Percentiles rank a stretch among this genome's conserved stretches.
Evolutionary conservation across 2,888 invertebrate species (phyloP).

Genomic region (Coremacera marginata): DNA sequence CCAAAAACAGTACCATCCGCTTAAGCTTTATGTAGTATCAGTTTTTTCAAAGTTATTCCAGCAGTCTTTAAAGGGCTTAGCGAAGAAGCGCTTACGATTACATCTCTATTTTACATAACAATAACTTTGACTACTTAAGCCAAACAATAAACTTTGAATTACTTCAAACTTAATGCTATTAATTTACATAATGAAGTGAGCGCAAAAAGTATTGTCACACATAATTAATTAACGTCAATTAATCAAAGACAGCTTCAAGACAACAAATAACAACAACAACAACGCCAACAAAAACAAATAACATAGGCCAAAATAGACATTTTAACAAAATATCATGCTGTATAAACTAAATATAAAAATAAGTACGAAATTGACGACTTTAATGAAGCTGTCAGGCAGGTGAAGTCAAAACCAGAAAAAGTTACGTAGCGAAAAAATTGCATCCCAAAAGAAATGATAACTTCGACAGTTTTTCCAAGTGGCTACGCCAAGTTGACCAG

Average conservation of each 20-base stretch:
- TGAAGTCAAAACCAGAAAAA: neutral
- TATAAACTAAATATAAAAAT: too few relatives aligned
- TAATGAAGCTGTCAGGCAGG: conserved; percentile 25
- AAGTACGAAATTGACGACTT: neutral
- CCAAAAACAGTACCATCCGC: too few relatives aligned
- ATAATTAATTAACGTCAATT: conserved; percentile 5
- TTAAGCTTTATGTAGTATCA: too few relatives aligned
- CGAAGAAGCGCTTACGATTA: too few relatives aligned
- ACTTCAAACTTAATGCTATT: neutral
- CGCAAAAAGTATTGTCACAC: neutral
- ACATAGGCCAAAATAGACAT: neutral
- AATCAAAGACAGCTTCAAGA: neutral
- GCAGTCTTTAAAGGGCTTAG: too few relatives aligned
- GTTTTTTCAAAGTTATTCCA: too few relatives aligned
- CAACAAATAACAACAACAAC: neutral
- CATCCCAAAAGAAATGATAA: neutral
- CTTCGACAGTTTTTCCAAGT: neutral
- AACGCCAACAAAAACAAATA: neutral
- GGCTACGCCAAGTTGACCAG: neutral
- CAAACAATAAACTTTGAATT: too few relatives aligned
- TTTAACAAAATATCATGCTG: neutral
- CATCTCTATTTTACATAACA: too few relatives aligned
- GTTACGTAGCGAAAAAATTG: neutral
- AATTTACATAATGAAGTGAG: neutral
- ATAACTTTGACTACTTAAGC: too few relatives aligned